phyloP scores from a whole-genome alignment of 1,140 invertebrate genomes.

The Cydia fagiglandana region DNA sequence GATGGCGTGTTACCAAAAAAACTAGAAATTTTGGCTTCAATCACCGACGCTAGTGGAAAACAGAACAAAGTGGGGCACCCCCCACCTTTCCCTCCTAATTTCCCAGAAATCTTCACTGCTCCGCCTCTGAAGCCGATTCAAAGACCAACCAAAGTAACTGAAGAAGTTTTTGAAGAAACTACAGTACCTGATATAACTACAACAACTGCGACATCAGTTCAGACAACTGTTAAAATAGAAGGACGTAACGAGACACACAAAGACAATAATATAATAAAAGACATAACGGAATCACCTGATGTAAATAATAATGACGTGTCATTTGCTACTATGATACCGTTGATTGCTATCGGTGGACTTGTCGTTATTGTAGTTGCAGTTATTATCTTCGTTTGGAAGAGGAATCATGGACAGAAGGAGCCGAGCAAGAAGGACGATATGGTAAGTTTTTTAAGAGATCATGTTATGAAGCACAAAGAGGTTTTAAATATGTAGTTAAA shows the following conservation, averaged over 20 bases:
- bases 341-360: slow-evolving; percentile 63
- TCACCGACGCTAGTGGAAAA: slow-evolving; percentile 55
- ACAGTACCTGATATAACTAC: slow-evolving; percentile 63
- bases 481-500: no score
- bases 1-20: slow-evolving; percentile 66
- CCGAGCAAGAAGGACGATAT: slow-evolving; percentile 71
- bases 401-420: slow-evolving; percentile 52
- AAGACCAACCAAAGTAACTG: slow-evolving; percentile 63
- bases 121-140: slow-evolving; percentile 48
- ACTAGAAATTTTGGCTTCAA: slow-evolving; percentile 65
- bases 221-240: slow-evolving; percentile 44
- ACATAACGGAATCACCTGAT: slow-evolving; percentile 47
- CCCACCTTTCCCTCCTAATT: slow-evolving; percentile 50
- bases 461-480: not conserved
- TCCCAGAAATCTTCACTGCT: slow-evolving; percentile 44
- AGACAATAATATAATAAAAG: slow-evolving; percentile 35
- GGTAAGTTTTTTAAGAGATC: slow-evolving; percentile 50
- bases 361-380: slow-evolving; percentile 68
- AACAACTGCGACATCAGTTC: slow-evolving; percentile 46
- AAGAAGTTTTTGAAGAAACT: slow-evolving; percentile 47
- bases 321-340: slow-evolving; percentile 62
- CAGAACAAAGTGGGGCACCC: slow-evolving; percentile 56
- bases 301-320: slow-evolving; percentile 53
- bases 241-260: slow-evolving; percentile 41
- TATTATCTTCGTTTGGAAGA: slow-evolving; percentile 68